A percentile compares a stretch with the other conserved stretches of the same genome.
phyloP scores from a whole-genome alignment of 2,113 vertebrate species.

The Vulpes vulpes region DNA sequence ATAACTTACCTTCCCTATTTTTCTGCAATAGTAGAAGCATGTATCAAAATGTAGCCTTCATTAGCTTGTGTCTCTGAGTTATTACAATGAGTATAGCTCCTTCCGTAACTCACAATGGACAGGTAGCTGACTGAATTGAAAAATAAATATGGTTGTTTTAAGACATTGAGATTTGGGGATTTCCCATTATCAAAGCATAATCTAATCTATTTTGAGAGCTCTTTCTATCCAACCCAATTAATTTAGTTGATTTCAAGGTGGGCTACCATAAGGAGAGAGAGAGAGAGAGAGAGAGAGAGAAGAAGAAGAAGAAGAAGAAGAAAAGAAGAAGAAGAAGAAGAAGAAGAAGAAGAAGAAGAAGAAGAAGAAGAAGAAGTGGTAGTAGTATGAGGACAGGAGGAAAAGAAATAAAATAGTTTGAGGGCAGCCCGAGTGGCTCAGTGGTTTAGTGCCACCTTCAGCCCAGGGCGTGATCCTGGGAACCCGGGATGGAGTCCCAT shows the following conservation, averaged over 20 bases:
- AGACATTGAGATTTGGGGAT: not conserved
- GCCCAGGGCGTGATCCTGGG: too few relatives aligned
- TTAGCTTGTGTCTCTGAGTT: not conserved
- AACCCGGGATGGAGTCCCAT: too few relatives aligned
- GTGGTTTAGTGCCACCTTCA: too few relatives aligned
- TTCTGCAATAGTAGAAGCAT: not conserved
- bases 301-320: too few relatives aligned
- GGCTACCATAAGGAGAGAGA: not conserved
- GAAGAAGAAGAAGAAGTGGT: too few relatives aligned
- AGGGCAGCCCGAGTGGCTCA: not conserved
- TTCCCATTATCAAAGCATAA: not conserved
- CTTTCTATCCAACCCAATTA: not conserved
- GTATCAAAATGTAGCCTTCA: not conserved
- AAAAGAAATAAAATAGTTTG: not conserved
- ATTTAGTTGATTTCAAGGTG: not conserved
- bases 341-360: too few relatives aligned
- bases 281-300: too few relatives aligned
- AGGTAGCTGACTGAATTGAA: not conserved
- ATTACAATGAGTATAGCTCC: not conserved
- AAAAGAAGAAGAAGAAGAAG: too few relatives aligned
- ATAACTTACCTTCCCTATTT: not conserved
- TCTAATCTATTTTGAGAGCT: not conserved
- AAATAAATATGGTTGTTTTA: slow-evolving; percentile 18
- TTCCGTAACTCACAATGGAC: not conserved
- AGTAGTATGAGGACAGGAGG: not conserved